phyloP scores from a whole-genome alignment of 2,797 vertebrate genomes.

The Labroides dimidiatus region DNA sequence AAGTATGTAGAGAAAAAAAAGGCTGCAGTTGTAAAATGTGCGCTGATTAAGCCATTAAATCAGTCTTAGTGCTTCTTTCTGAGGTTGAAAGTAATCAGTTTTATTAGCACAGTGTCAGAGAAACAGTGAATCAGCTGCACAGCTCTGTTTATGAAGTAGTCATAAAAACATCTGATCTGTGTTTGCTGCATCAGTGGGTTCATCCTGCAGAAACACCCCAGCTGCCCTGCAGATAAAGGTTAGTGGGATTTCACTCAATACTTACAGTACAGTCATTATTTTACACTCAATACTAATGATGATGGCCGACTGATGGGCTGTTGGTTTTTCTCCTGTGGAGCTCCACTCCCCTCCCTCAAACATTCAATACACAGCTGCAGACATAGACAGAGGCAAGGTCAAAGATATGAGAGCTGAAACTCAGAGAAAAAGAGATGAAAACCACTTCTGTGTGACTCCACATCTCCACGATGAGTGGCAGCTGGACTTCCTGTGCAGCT shows the following conservation, averaged over 20 bases:
- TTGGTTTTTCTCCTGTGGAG: slow-evolving; percentile 38
- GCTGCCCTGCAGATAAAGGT: slow-evolving; percentile 69
- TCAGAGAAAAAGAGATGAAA: neutral
- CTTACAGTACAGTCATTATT: slow-evolving; percentile 68
- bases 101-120: too few species aligned
- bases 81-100: neutral
- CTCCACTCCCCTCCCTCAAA: slow-evolving; percentile 50
- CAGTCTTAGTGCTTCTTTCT: neutral
- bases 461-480: too few species aligned
- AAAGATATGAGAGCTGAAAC: slow-evolving; percentile 22
- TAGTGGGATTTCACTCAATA: slow-evolving; percentile 68
- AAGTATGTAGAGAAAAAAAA: neutral
- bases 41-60: neutral
- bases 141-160: slow-evolving; percentile 3
- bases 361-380: slow-evolving; percentile 50
- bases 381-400: slow-evolving; percentile 44
- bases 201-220: slow-evolving; percentile 19
- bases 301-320: slow-evolving; percentile 46
- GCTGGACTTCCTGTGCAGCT: too few species aligned
- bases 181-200: slow-evolving; percentile 49
- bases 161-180: slow-evolving; percentile 40
- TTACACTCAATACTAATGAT: slow-evolving; percentile 66
- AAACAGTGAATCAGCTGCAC: neutral
- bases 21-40: neutral
- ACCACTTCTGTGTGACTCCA: too few species aligned